Percentiles rank a stretch among this genome's conserved stretches.
Evolutionary conservation across 2,797 vertebrate species (phyloP).

Genomic region (Phaenicophaeus curvirostris): DNA sequence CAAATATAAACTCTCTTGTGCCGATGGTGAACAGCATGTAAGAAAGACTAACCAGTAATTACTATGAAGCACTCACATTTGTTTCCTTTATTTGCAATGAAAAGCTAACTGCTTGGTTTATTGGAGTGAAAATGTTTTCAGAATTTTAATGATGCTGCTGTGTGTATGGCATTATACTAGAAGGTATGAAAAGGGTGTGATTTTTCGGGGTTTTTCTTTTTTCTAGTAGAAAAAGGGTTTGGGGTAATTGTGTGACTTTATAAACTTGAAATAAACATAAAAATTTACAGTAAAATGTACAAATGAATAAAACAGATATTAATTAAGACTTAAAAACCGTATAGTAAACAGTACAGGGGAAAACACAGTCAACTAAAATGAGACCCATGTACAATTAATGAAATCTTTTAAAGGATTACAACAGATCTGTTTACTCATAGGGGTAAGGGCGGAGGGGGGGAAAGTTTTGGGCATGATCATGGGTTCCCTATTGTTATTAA

Average conservation of each 20-base stretch:
- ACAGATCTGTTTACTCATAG: background rate
- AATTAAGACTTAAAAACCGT: background rate
- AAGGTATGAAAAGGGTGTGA: background rate
- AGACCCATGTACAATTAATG: background rate
- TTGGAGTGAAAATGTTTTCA: background rate
- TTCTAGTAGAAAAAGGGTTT: background rate
- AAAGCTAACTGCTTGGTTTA: background rate
- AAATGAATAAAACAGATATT: background rate
- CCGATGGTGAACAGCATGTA: background rate
- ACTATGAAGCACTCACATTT: background rate
- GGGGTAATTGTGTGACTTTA: background rate
- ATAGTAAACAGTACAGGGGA: background rate
- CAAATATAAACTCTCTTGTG: conserved; percentile 7
- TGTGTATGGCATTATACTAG: background rate
- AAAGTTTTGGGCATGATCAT: background rate
- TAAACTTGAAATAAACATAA: background rate
- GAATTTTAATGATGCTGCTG: background rate
- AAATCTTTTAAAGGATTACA: background rate
- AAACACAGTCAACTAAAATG: background rate
- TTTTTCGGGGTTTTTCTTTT: background rate
- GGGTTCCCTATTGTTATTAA: background rate
- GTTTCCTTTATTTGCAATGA: background rate
- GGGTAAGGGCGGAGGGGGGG: fast-evolving
- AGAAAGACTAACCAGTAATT: background rate
- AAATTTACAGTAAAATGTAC: background rate